These are phyloP conservation scores for Cyprinodon tularosa DNA, from an alignment of 2,113 vertebrate species.

Conservation along the genomic window DNA sequence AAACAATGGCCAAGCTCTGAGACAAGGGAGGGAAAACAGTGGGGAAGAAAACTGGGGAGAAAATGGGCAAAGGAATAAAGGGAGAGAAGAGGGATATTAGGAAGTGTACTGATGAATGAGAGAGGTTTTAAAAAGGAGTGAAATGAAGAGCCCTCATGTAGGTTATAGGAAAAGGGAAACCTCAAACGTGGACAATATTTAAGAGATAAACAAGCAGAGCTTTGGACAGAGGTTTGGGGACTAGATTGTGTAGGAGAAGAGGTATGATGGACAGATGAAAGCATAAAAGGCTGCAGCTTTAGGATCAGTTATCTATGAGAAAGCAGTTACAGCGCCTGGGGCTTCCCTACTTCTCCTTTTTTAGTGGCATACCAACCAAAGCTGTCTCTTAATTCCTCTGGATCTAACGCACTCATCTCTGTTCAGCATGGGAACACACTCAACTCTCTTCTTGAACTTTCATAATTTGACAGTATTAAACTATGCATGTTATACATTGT, in stretches of 20 bases:
- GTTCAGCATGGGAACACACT: constrained; percentile 34
- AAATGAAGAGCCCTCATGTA: constrained; percentile 36
- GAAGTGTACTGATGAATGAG: constrained; percentile 26
- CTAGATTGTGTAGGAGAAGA: constrained; percentile 5
- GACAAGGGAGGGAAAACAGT: constrained; percentile 36
- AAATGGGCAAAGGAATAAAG: constrained; percentile 36
- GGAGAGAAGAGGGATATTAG: constrained; percentile 37
- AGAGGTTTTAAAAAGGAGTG: constrained; percentile 28
- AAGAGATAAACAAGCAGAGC: constrained; percentile 16
- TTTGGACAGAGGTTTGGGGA: constrained; percentile 30
- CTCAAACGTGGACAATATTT: constrained; percentile 31
- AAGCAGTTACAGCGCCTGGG: constrained; percentile 45
- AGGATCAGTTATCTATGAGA: constrained; percentile 54
- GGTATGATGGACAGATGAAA: constrained; percentile 50
- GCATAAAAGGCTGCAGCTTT: constrained; percentile 42
- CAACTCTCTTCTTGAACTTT: constrained; percentile 55
- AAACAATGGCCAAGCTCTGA: constrained; percentile 66
- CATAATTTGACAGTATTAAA: constrained; percentile 48
- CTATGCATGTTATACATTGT: constrained; percentile 67
- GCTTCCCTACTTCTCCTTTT: constrained; percentile 38
- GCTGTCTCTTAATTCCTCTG: constrained; percentile 38
- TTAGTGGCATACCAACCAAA: constrained; percentile 30
- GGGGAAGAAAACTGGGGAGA: constrained; percentile 23
- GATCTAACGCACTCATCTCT: constrained; percentile 22
- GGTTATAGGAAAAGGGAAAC: constrained; percentile 48